phyloP scores from a whole-genome alignment of 2,797 vertebrate species.

The Sciurus carolinensis region DNA sequence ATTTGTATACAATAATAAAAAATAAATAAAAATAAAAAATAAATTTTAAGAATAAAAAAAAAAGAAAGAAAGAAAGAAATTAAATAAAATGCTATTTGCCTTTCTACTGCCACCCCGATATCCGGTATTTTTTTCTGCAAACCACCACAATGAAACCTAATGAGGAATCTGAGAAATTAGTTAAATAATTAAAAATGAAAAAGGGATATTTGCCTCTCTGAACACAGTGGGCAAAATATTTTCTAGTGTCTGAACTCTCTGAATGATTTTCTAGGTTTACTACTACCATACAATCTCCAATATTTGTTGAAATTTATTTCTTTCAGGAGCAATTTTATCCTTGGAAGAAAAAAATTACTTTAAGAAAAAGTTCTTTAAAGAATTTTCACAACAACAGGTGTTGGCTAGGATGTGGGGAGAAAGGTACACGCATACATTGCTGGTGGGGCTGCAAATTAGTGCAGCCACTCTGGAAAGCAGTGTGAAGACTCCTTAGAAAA shows the following conservation, averaged over 20 bases:
- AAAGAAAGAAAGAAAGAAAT: background rate
- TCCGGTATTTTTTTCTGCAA: background rate
- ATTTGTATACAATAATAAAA: no score
- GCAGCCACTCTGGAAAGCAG: no score
- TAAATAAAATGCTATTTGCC: background rate
- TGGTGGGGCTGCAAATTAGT: no score
- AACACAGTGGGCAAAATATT: background rate
- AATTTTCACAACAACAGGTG: no score
- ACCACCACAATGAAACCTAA: background rate
- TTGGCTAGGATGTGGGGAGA: no score
- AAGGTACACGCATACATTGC: no score
- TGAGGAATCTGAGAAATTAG: background rate
- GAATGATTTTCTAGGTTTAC: background rate
- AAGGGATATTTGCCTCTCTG: background rate
- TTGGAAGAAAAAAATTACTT: background rate
- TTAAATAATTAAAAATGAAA: background rate
- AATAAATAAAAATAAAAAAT: no score
- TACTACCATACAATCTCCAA: background rate
- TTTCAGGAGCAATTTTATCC: background rate
- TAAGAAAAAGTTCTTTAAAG: background rate
- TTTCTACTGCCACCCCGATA: background rate
- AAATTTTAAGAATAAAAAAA: no score
- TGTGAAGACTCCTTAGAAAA: no score
- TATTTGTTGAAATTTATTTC: background rate
- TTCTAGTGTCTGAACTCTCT: background rate